A percentile compares a stretch with the other conserved stretches of the same genome.
phyloP scores from a whole-genome alignment of 1,140 invertebrate genomes.

The Pissodes strobi region DNA sequence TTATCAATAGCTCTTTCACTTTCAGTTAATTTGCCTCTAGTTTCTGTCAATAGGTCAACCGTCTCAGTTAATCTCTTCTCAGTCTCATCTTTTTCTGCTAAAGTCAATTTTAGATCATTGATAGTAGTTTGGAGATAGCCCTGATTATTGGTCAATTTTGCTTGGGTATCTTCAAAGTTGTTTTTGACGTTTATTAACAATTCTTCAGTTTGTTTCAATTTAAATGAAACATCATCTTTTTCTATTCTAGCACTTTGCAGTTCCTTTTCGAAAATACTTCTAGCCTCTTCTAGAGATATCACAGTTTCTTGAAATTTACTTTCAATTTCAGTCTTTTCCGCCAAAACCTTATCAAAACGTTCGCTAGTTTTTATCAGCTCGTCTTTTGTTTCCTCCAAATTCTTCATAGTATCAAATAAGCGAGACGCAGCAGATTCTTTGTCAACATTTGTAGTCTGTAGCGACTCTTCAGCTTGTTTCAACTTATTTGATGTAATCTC shows the following conservation, averaged over 20 bases:
- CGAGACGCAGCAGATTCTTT: neutral
- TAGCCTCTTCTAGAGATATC: too few species aligned
- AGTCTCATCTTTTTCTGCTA: conserved; percentile 6
- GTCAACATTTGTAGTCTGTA: neutral
- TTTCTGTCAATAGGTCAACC: conserved; percentile 13
- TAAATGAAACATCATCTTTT: neutral
- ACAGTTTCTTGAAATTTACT: neutral
- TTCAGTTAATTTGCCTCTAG: neutral
- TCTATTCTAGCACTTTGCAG: neutral
- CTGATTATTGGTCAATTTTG: neutral
- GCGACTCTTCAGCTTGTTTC: neutral
- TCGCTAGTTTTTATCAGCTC: neutral
- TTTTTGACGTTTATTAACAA: neutral
- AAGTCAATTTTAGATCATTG: neutral
- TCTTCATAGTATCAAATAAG: neutral
- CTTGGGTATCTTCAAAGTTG: neutral
- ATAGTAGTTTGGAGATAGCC: neutral
- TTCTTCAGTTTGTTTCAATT: neutral
- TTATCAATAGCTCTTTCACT: conserved; percentile 6
- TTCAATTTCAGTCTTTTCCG: neutral
- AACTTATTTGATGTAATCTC: neutral
- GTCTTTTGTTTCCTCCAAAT: neutral
- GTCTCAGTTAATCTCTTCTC: conserved; percentile 17
- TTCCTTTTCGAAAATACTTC: neutral
- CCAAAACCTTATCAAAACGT: neutral